Evolutionary conservation across 2,888 invertebrate genomes (phyloP), one percentile per base, ranked within the genome.

Genomic region (Neuroscelio doddi): DNA sequence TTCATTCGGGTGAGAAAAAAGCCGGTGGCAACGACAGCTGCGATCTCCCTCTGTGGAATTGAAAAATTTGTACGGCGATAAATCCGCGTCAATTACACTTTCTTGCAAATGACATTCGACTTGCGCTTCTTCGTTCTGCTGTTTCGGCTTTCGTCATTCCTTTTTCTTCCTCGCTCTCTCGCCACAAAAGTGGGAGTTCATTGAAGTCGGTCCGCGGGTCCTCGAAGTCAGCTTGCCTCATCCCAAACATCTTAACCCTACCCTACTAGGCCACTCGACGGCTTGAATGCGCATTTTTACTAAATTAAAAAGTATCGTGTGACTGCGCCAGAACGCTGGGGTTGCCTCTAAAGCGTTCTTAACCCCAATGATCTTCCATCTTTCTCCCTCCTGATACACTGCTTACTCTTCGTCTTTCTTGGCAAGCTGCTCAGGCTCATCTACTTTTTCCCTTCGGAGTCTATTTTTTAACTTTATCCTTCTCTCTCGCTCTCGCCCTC

Each of bases 221-320:
- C 36, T 34, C 30, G 42, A 32, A 9, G 32, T 32, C 32, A 21
- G 34, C 39, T 52, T 42, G 44, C 52, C 26, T 15, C 53, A 24
- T 45, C 24, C 10, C 41, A 24, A 24, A 3, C 42, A 49, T 57
- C 64, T 64, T 63, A 69, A 69, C 55, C 65, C 69, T 66, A 67
- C 62, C 64, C 63, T 24, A 53, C 30, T 53, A 47, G 69, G 69
- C 64, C 74, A 78, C 73, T 78, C 74, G 73, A 76, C 75, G 75
- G 72, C 72, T 79, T 75, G 81, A 82, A 82, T 80, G 81, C 78
- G 79, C 81, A 83, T 83, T 83, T 82, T 84, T 80, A 81, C 78
- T 80, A 82, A 83, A 83, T 83, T 84, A 84, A 83, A 83, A 84
- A 83, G 81, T 82, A 82, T 81, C 81, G 79, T 80, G 80, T 78